These are phyloP conservation scores for Arge pagana DNA, from an alignment of 2,888 invertebrate genomes.

Conservation along the genomic window DNA sequence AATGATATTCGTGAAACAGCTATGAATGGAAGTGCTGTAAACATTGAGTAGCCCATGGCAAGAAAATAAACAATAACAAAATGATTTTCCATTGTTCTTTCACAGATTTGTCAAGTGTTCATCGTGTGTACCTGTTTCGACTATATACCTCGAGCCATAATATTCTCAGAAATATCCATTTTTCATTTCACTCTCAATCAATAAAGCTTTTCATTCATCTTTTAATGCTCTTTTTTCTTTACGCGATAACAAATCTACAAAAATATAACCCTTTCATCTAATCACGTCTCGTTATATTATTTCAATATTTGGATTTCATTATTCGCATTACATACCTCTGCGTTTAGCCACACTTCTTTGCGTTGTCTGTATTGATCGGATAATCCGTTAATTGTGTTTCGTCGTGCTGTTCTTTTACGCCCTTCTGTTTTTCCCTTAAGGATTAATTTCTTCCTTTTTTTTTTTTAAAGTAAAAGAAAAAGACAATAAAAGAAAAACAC, in stretches of 20 bases:
- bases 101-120: conserved; percentile 10
- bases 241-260: conserved; percentile 58
- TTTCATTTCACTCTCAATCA: conserved; percentile 39
- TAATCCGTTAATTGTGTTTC: conserved; percentile 40
- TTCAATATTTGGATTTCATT: conserved; percentile 43
- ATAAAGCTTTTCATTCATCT: conserved; percentile 54
- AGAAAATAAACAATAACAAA: too few species aligned
- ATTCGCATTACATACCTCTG: neutral
- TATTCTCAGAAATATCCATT: neutral
- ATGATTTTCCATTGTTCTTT: conserved; percentile 22
- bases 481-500: conserved; percentile 17
- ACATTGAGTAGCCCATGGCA: too few species aligned
- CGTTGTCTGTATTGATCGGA: conserved; percentile 30
- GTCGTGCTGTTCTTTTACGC: conserved; percentile 36
- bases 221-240: conserved; percentile 51
- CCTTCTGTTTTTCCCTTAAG: neutral
- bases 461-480: neutral
- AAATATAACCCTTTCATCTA: conserved; percentile 55
- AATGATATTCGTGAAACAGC: too few species aligned
- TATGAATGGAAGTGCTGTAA: too few species aligned
- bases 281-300: conserved; percentile 50
- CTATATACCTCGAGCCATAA: neutral
- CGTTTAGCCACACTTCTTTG: neutral
- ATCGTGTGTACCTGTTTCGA: neutral
- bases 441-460: conserved; percentile 5